Base-by-base conservation (phyloP, 2,113 vertebrate genomes). In the Carassius carassius region DNA sequence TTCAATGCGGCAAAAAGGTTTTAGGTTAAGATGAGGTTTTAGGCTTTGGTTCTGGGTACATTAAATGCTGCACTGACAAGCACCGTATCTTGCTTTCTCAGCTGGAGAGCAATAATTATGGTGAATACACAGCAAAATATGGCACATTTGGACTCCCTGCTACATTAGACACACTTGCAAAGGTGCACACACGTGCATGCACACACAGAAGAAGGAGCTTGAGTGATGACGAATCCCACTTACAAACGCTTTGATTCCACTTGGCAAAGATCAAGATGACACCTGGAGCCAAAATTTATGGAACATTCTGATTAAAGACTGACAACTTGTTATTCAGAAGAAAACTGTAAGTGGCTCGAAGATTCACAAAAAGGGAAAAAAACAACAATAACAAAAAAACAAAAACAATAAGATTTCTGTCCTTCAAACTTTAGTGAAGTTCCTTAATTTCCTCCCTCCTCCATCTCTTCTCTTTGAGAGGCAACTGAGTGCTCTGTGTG, bases 101-200 rank as follows among this genome's bases (percentile, higher is more conserved):
- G n/a, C n/a, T 25, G 37, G 72, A 74, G 41, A 44, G 37, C 41
- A 47, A 74, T 23, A 47, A 23, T 23, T 47, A 16, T 47, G 35
- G 70, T 23, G 70, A 73, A 73, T 16, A 16, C 2, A 49, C 10
- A 74, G n/a, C 12, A 49, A 74, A 47, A 9, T 74, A 13, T 47
- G 13, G 70, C 70, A 81, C 72, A 83, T 76, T 83, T 88, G 81
- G 82, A 85, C 70, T 86, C 82, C 75, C 41, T 60, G 85, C 69
- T 83, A 80, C 85, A 89, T 85, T 67, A 84, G 58, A 80, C 70
- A 84, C 65, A 74, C 75, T 83, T 32, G 78, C 78, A 44, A 35
- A 23, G 82, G 58, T 25, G 35, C 75, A 65, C 60, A 65, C 17
- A 72, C 4, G 19, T 56, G 10, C 37, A 14, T 3, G 10, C n/a